Percentiles rank a stretch among this genome's conserved stretches.
Conservation (phyloP, 1,140 invertebrate species). For the Magallana angulata region DNA sequence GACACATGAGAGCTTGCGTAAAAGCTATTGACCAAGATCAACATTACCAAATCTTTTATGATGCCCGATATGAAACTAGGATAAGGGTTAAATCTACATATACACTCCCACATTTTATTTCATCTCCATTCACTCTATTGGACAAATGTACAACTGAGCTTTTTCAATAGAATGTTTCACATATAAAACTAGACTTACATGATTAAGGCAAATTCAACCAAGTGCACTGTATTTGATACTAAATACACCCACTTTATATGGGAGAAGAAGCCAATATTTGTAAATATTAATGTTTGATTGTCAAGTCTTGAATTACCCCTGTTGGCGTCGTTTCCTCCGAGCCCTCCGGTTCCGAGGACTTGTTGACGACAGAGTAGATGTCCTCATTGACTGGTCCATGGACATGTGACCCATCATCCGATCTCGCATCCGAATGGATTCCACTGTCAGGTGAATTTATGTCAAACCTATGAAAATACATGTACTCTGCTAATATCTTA, state of each 20-base stretch:
- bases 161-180: neutral
- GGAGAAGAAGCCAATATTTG: too few relatives aligned
- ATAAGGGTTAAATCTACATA: too few relatives aligned
- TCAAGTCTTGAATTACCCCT: slow-evolving; percentile 46
- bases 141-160: neutral
- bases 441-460: slow-evolving; percentile 79
- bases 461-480: slow-evolving; percentile 56
- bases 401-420: slow-evolving; percentile 67
- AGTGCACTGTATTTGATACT: too few relatives aligned
- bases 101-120: too few relatives aligned
- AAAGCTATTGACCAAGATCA: too few relatives aligned
- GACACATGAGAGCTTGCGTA: neutral
- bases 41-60: too few relatives aligned
- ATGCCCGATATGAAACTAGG: neutral
- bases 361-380: slow-evolving; percentile 69
- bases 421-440: slow-evolving; percentile 75
- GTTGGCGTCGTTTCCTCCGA: slow-evolving; percentile 61
- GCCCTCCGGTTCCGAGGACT: slow-evolving; percentile 52
- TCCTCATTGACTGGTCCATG: slow-evolving; percentile 69
- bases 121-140: too few relatives aligned
- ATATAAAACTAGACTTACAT: neutral
- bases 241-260: too few relatives aligned
- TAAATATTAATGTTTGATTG: too few relatives aligned
- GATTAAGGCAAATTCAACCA: too few relatives aligned
- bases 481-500: neutral